Base-by-base conservation (phyloP, 2,888 invertebrate genomes). In the Bembecia ichneumoniformis region DNA sequence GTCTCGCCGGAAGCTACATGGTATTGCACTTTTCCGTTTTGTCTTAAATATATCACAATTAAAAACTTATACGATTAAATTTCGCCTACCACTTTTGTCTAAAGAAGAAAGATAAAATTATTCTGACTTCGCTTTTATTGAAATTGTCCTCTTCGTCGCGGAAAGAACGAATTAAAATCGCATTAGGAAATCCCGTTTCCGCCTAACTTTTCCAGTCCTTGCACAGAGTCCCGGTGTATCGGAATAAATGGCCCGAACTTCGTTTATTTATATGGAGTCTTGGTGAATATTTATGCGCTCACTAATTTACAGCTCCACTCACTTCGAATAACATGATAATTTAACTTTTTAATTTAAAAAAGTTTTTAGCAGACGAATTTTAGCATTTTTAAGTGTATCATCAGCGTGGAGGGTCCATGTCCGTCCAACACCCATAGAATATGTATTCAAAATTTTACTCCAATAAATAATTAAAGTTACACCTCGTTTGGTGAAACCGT, bases 121-220 rank as follows among this genome's bases (percentile, higher is more conserved):
- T 67, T 65, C 69, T 62, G 73, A 73, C 71, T 77, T 75, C 66
- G 72, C 72, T 78, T 78, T 80, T 81, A 82, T 82, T 82, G 78
- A 81, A 82, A 83, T 79, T 80, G 77, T 77, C 77, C 76, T 75
- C 75, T 75, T 74, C 78, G 77, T 74, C 76, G 78, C 75, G 74
- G 77, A 72, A 78, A 82, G 78, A 82, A 74, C 77, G 79, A 86
- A 86, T 86, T 86, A 87, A 86, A 86, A 83, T 83, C 83, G 77
- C 86, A 87, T 87, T 86, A 86, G 82, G 82, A 79, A 84, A 84
- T 86, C 79, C 82, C 77, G 81, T 78, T 77, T 67, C 77, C 79
- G 75, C 73, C 81, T 74, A 82, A 83, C 82, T 86, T 87, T 82
- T 76, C 81, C 82, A 81, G 80, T 74, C 77, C 77, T 74, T 71